A percentile compares a stretch with the other conserved stretches of the same genome.
phyloP scores from a whole-genome alignment of 2,888 invertebrate genomes.

The Dermolepida albohirtum region DNA sequence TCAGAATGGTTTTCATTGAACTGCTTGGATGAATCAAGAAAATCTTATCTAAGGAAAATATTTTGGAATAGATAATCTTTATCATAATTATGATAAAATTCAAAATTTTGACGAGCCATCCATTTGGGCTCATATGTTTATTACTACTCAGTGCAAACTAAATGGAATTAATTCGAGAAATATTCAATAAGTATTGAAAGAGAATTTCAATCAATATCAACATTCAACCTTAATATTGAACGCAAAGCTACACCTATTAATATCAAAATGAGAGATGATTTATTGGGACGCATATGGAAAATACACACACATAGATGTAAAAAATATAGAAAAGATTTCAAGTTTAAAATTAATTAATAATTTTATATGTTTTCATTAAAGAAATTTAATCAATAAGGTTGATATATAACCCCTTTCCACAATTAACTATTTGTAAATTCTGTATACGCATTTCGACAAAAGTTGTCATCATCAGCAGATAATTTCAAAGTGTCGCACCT shows the following conservation, averaged over 20 bases:
- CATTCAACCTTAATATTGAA: neutral
- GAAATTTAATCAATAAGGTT: too few species aligned
- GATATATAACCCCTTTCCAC: too few species aligned
- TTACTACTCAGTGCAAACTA: too few species aligned
- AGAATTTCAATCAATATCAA: neutral
- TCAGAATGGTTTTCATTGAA: slow-evolving; percentile 58
- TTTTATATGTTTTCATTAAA: too few species aligned
- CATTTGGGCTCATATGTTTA: slow-evolving; percentile 50
- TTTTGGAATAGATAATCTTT: too few species aligned
- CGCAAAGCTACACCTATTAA: neutral
- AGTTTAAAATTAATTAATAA: neutral
- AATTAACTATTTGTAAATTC: too few species aligned
- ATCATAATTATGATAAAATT: too few species aligned
- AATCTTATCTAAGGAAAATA: slow-evolving; percentile 50
- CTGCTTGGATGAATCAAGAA: slow-evolving; percentile 56
- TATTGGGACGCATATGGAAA: neutral
- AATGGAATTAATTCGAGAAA: neutral
- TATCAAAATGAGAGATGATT: neutral
- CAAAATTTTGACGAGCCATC: too few species aligned
- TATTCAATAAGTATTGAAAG: neutral
- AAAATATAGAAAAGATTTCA: neutral
- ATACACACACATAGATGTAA: neutral
- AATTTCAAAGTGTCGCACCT: too few species aligned
- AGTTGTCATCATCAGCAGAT: too few species aligned
- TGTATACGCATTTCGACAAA: too few species aligned